phyloP scores from a whole-genome alignment of 2,888 invertebrate genomes.

The Parthenolecanium corni region DNA sequence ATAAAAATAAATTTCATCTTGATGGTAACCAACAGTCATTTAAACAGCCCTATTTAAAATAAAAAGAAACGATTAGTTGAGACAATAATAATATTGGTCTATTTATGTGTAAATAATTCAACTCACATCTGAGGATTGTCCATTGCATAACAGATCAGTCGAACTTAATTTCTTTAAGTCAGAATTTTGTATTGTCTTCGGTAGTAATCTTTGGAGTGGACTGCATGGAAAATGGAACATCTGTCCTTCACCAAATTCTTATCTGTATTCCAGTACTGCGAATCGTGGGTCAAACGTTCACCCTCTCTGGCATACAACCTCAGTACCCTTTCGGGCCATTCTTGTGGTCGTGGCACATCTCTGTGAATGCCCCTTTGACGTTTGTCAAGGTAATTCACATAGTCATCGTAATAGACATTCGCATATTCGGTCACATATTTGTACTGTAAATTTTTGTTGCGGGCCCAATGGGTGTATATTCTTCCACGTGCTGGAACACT shows the following conservation, averaged over 20 bases:
- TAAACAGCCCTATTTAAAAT: too few species aligned
- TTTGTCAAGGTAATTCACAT: slow-evolving; percentile 69
- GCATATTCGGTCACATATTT: slow-evolving; percentile 70
- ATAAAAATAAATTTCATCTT: too few species aligned
- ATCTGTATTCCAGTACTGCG: slow-evolving; percentile 32
- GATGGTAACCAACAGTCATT: too few species aligned
- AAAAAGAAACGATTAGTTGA: too few species aligned
- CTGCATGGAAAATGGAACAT: slow-evolving; percentile 56
- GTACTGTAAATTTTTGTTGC: slow-evolving; percentile 72
- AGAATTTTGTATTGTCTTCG: slow-evolving; percentile 50
- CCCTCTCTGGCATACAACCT: slow-evolving; percentile 47
- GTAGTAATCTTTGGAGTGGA: slow-evolving; percentile 62
- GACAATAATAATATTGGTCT: too few species aligned
- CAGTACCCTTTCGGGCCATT: slow-evolving; percentile 72
- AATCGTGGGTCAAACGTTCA: slow-evolving; percentile 27
- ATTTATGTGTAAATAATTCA: too few species aligned
- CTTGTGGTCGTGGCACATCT: slow-evolving; percentile 66
- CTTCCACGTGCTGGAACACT: slow-evolving; percentile 37
- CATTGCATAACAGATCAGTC: not conserved
- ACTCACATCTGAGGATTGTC: too few species aligned
- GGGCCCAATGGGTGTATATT: slow-evolving; percentile 71
- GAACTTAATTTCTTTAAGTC: not conserved
- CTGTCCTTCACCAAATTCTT: slow-evolving; percentile 50
- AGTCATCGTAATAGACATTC: slow-evolving; percentile 75
- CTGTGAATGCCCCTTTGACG: slow-evolving; percentile 53